Evolutionary conservation across 2,113 vertebrate genomes (phyloP).

Genomic region (Psettodes erumei): DNA sequence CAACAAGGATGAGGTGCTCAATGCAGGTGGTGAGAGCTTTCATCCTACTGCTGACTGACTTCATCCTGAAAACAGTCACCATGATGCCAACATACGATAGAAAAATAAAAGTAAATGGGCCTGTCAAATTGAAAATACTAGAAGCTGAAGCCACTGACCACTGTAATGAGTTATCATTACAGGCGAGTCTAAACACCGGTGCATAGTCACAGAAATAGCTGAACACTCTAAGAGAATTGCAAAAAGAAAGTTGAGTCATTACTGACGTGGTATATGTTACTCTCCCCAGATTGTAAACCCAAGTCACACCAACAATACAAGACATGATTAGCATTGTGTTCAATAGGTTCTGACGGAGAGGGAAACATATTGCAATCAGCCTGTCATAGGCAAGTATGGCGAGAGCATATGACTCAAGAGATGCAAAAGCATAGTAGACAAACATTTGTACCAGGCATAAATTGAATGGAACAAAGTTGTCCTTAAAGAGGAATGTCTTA

Average conservation of each 20-base stretch:
- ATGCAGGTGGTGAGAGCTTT: conserved; percentile 75
- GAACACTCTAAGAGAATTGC: conserved; percentile 48
- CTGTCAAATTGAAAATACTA: conserved; percentile 28
- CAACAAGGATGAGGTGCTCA: conserved; percentile 77
- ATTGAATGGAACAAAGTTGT: conserved; percentile 61
- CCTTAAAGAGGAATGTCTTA: conserved; percentile 52
- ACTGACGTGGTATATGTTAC: neutral
- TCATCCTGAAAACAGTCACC: conserved; percentile 59
- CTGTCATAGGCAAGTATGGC: conserved; percentile 63
- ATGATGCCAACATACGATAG: conserved; percentile 53
- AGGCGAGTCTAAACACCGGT: conserved; percentile 62
- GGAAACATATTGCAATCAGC: no score
- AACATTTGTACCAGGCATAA: conserved; percentile 61
- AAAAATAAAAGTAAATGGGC: conserved; percentile 54
- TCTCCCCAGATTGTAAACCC: conserved; percentile 10
- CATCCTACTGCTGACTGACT: conserved; percentile 43
- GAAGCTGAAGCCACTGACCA: conserved; percentile 27
- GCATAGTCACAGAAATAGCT: conserved; percentile 72
- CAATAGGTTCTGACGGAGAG: conserved; percentile 55
- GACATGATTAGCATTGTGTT: conserved; percentile 57
- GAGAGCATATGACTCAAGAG: conserved; percentile 48
- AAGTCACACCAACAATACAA: conserved; percentile 44
- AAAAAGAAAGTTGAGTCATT: conserved; percentile 60
- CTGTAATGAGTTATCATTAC: conserved; percentile 48
- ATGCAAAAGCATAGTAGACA: conserved; percentile 35